These are phyloP conservation scores for Nineta flava DNA, from an alignment of 2,888 invertebrate species.

Conservation along the genomic window DNA sequence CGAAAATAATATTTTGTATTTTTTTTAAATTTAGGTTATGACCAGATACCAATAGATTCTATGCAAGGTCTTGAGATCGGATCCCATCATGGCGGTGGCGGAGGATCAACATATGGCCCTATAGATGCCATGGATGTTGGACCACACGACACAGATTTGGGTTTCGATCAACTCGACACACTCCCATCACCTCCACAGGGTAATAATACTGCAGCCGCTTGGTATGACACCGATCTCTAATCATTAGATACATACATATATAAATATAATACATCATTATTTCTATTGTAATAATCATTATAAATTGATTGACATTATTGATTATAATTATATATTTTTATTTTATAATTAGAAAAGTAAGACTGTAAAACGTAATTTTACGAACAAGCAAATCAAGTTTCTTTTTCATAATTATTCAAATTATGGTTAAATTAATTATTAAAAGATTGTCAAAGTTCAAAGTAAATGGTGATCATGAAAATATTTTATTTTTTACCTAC, in stretches of 20 bases:
- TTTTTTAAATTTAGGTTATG: slow-evolving; percentile 61
- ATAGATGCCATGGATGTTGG: slow-evolving; percentile 80
- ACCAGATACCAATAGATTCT: slow-evolving; percentile 93
- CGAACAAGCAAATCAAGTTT: too few species aligned
- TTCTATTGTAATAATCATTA: background rate
- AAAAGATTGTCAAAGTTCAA: too few species aligned
- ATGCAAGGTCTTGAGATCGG: slow-evolving; percentile 92
- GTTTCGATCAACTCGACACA: slow-evolving; percentile 63
- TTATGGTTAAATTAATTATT: too few species aligned
- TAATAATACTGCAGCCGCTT: slow-evolving; percentile 85
- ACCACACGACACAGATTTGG: slow-evolving; percentile 56
- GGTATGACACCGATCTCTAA: slow-evolving; percentile 95
- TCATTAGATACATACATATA: background rate
- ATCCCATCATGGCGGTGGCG: slow-evolving; percentile 41
- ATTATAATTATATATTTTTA: background rate
- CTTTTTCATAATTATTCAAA: too few species aligned
- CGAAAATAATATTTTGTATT: too few species aligned
- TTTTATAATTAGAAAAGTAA: background rate
- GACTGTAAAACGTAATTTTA: background rate
- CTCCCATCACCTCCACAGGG: slow-evolving; percentile 72
- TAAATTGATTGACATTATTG: background rate
- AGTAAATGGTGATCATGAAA: too few species aligned
- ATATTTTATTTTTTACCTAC: too few species aligned
- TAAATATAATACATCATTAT: background rate
- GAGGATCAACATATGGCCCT: slow-evolving; percentile 47